These are phyloP conservation scores for Caenorhabditis japonica DNA, from an alignment of 2,888 invertebrate species.

Conservation along the genomic window DNA sequence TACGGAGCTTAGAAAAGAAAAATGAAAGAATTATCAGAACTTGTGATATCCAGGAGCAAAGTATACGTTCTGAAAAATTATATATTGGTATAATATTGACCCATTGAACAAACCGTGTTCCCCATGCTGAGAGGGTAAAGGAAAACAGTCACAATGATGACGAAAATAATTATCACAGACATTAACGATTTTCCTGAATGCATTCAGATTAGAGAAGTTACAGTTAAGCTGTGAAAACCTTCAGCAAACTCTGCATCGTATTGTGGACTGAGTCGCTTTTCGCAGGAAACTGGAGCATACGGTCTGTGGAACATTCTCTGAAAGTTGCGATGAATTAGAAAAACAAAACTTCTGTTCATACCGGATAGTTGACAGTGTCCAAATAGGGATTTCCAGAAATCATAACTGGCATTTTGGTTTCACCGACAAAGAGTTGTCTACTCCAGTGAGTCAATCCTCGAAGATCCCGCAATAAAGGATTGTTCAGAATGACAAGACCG, in stretches of 20 bases:
- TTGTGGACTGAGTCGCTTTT: slow-evolving; percentile 17
- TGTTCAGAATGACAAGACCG: slow-evolving; percentile 29
- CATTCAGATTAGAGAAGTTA: background rate
- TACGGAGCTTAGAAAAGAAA: no score
- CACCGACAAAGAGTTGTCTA: background rate
- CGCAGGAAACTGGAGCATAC: slow-evolving; percentile 15
- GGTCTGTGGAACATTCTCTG: slow-evolving; percentile 21
- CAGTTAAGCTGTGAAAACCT: background rate
- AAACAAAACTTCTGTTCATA: background rate
- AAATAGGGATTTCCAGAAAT: slow-evolving; percentile 27
- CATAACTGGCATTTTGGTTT: slow-evolving; percentile 5
- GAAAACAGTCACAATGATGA: slow-evolving; percentile 5
- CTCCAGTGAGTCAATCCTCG: slow-evolving; percentile 21
- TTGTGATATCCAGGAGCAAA: slow-evolving; percentile 36
- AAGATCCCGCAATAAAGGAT: slow-evolving; percentile 13
- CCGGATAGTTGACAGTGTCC: slow-evolving; percentile 29
- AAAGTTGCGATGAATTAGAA: background rate
- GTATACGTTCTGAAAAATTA: slow-evolving; percentile 22
- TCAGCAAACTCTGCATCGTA: slow-evolving; percentile 22
- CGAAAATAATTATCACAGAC: background rate
- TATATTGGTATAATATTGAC: background rate
- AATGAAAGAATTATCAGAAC: background rate
- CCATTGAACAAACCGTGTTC: background rate
- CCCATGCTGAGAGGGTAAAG: slow-evolving; percentile 31
- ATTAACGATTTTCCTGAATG: slow-evolving; percentile 13